Base-by-base conservation (phyloP, 2,113 vertebrate species). In the Aegithalos caudatus region DNA sequence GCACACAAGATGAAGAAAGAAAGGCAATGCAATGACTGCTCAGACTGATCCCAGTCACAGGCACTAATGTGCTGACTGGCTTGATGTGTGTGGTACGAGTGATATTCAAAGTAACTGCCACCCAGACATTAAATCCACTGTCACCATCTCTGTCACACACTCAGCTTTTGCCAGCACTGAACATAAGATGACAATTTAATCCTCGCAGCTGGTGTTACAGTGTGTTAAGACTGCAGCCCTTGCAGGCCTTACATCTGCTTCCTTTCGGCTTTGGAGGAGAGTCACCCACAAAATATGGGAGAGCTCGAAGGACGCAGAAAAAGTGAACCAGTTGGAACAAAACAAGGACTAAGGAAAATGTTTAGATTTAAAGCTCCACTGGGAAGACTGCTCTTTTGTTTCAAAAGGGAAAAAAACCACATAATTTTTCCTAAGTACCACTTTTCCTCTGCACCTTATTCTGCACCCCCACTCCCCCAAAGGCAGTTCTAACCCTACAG, bases 161-260 rank as follows among this genome's bases (percentile, higher is more conserved):
- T 86, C 76, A 29, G 85, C 73, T 71, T 76, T 58, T 94, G 88
- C 90, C 79, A 90, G 92, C 81, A 56, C 61, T 35, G 77, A 93
- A n/a, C 62, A 58, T 21, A 74, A 90, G 87, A 92, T 47, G 90
- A 78, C 61, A 85, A 72, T 87, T 90, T 92, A 95, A 95, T 90
- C 60, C 79, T 94, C 4, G 2, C 88, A 96, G 94, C 92, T 96
- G 95, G 74, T 88, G 67, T 54, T 82, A 24, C 74, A 93, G 64
- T 22, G 74, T 53, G 73, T 37, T 73, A 22, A 82, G 90, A 10
- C 61, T 72, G 38, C 86, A 93, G 73, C 57, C 71, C 85, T 92
- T 3, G 4, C 85, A 86, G 81, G 64, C 79, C 56, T 88, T 81
- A 18, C 85, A 84, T 81, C 90, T 95, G 81, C 72, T 81, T 94